Evolutionary conservation across 2,113 vertebrate genomes (phyloP), one percentile per base, ranked within the genome.

Genomic region (Sinosuthora webbiana): DNA sequence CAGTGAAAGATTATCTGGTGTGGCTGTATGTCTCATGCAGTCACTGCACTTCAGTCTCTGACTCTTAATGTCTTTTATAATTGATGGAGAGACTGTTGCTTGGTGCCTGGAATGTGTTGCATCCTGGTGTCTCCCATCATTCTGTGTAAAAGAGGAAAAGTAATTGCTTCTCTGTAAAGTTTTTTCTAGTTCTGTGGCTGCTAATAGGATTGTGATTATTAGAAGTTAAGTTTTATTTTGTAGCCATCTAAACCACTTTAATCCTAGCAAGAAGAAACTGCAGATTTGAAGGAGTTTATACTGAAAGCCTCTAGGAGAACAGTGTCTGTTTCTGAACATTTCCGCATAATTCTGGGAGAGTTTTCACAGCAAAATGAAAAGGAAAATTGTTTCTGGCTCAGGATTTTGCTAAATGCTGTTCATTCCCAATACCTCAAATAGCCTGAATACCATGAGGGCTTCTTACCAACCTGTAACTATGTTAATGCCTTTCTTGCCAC

Each of bases 351-450:
- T 93, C 77, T 69, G 1, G 42, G 16, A 42, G 56, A 44, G 9
- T 83, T 94, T 81, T 81, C 31, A 47, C 2, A 15, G 64, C 41
- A 75, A 86, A 88, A 42, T 53, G 65, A 60, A 84, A 57, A 76
- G 45, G 55, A 69, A 82, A 47, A 59, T 35, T 89, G 31, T 84
- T 80, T 21, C 57, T 79, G 81, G 52, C 65, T 87, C 70, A 71
- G 68, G 62, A 27, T 83, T 97, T 81, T 88, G 22, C 50, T 69
- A 73, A 42, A 42, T 37, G 33, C 35, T 88, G 2, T 81, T 92
- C 18, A 24, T 95, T 94, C 56, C 22, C 90, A 68, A 75, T 70
- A 94, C 55, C 84, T 89, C 62, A 91, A 94, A 84, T 62, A 89
- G 63, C 69, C 67, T 62, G 52, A 80, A 88, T 93, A 63, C 64